Base-by-base conservation (phyloP, 2,113 vertebrate genomes). In the Pachycephala philippinensis region DNA sequence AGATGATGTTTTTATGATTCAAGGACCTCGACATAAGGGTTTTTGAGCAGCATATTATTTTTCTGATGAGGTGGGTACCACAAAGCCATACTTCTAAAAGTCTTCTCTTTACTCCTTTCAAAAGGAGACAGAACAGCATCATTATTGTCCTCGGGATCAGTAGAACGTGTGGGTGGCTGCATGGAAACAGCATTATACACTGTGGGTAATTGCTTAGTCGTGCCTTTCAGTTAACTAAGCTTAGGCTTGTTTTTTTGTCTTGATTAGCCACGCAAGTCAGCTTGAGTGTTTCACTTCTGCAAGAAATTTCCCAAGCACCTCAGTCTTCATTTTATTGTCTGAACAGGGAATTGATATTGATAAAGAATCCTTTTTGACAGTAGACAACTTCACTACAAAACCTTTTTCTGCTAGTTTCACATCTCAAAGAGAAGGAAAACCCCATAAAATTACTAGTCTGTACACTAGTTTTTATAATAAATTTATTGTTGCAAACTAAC, bases 211-310 rank as follows among this genome's bases (percentile, higher is more conserved):
- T 76, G 94, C 85, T 96, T 85, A 87, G 76, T 91, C 2, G 10
- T 93, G 95, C 80, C 63, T 96, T 96, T 96, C 89, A 85, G 64
- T 79, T 86, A 93, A 90, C 83, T 74, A 74, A 57, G 72, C 84
- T 87, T 85, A 70, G 50, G 39, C 70, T 94, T 95, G 86, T 63
- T 84, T 93, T 82, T 96, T 91, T 86, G 92, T 80, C 86, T 92
- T 50, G 91, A 94, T 96, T 92, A 89, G 85, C 50, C 61, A 92
- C 0, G 18, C 82, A 79, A 93, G 84, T 70, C 89, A 95, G 50
- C 47, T 66, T 76, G 86, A 89, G 93, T 75, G 72, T 88, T 96
- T 93, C 93, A 87, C 59, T 93, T 89, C 78, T 72, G 35, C 27
- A 60, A 71, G 37, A 80, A 80, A 89, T 89, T 84, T 82, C 37